Evolutionary conservation across 2,888 invertebrate species (phyloP).

Genomic region (Drosophila ezoana): DNA sequence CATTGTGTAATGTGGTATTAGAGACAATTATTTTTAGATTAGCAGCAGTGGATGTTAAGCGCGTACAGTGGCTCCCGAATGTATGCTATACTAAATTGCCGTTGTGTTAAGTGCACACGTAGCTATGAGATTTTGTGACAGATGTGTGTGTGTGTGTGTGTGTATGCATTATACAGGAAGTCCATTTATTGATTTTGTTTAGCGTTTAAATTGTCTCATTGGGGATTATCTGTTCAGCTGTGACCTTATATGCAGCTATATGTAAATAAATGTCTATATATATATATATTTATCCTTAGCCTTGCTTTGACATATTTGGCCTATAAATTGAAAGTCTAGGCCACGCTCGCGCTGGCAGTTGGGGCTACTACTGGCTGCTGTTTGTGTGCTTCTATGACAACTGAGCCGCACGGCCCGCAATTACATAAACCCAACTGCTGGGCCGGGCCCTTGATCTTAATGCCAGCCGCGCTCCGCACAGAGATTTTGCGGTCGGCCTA

Average conservation of each 20-base stretch:
- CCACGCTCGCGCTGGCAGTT: not conserved
- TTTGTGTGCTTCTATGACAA: slow-evolving; percentile 38
- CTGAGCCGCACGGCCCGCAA: slow-evolving; percentile 40
- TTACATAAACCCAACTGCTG: slow-evolving; percentile 44
- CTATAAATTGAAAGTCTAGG: slow-evolving; percentile 23
- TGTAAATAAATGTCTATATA: not conserved
- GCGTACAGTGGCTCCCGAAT: slow-evolving; percentile 17
- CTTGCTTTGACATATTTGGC: slow-evolving; percentile 21
- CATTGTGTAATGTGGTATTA: slow-evolving; percentile 27
- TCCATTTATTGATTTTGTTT: slow-evolving; percentile 53
- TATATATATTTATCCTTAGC: slow-evolving; percentile 5
- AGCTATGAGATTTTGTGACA: slow-evolving; percentile 19
- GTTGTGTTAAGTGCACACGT: not conserved
- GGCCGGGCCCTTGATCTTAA: slow-evolving; percentile 54
- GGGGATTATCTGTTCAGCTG: slow-evolving; percentile 54
- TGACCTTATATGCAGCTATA: slow-evolving; percentile 5
- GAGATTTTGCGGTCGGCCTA: slow-evolving; percentile 33
- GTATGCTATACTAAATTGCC: slow-evolving; percentile 47
- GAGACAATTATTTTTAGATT: slow-evolving; percentile 46
- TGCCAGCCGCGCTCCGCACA: slow-evolving; percentile 24
- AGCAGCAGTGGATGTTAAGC: slow-evolving; percentile 14
- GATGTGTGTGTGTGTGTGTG: slow-evolving; percentile 9
- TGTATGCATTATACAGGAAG: slow-evolving; percentile 14
- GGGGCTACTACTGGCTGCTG: slow-evolving; percentile 4
- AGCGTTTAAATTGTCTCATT: slow-evolving; percentile 64